Evolutionary conservation across 2,888 invertebrate species (phyloP).

Genomic region (Dasysyrphus tricinctus): DNA sequence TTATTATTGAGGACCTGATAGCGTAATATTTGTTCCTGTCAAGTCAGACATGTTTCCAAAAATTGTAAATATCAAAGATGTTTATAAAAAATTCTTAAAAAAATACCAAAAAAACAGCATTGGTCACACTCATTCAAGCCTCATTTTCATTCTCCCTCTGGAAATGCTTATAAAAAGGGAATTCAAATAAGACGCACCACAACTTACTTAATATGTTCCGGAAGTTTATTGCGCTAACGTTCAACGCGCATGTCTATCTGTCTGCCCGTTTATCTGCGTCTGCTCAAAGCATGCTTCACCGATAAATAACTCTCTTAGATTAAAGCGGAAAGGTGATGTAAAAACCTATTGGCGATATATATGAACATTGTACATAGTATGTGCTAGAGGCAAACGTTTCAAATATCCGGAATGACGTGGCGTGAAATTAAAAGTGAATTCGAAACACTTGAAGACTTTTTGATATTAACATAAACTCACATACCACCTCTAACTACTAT

Average conservation of each 20-base stretch:
- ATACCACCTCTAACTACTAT: not conserved
- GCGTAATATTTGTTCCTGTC: no score
- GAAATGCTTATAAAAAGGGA: constrained; percentile 6
- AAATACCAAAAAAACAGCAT: no score
- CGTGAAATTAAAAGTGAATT: constrained; percentile 58
- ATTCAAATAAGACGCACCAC: constrained; percentile 12
- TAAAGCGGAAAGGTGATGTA: constrained; percentile 62
- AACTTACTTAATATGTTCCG: constrained; percentile 38
- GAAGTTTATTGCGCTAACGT: constrained; percentile 47
- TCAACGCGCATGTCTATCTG: constrained; percentile 59
- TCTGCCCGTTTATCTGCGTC: constrained; percentile 13
- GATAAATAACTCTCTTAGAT: constrained; percentile 51
- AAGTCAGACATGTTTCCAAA: no score
- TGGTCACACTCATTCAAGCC: no score
- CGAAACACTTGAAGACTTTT: constrained; percentile 34
- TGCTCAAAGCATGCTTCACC: constrained; percentile 26
- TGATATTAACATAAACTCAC: constrained; percentile 2
- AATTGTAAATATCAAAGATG: no score
- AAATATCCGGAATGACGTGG: constrained; percentile 43
- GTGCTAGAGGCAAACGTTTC: constrained; percentile 7
- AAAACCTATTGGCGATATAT: constrained; percentile 52
- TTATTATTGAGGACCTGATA: no score
- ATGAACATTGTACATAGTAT: not conserved
- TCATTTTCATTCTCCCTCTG: no score
- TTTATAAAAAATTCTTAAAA: no score